Conservation (phyloP, 1,140 invertebrate genomes). For the Drosophila persimilis region DNA sequence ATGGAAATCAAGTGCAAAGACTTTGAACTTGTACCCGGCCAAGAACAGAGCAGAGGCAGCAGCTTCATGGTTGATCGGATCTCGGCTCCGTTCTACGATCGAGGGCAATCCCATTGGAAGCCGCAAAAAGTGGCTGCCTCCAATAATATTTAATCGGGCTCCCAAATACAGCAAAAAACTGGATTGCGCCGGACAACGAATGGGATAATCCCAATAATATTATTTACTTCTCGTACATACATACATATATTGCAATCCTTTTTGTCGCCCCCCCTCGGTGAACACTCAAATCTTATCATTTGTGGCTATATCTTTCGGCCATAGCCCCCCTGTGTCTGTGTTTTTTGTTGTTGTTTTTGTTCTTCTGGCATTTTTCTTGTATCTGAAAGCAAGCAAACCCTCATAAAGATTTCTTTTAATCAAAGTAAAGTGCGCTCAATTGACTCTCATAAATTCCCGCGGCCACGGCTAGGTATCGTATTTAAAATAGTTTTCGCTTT, state of each 20-base stretch:
- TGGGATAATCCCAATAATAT: neutral
- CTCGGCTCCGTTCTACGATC: constrained; percentile 3
- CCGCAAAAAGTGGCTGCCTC: constrained; percentile 25
- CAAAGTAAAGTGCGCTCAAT: constrained; percentile 72
- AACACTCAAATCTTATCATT: constrained; percentile 31
- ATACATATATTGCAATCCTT: neutral
- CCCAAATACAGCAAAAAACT: neutral
- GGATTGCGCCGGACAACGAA: neutral
- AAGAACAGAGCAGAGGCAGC: constrained; percentile 27
- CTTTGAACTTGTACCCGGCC: constrained; percentile 59
- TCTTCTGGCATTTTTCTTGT: constrained; percentile 28
- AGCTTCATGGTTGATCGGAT: constrained; percentile 53
- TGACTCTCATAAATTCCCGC: constrained; percentile 60
- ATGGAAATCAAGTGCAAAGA: constrained; percentile 40
- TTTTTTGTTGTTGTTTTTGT: constrained; percentile 3
- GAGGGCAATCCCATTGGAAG: constrained; percentile 25
- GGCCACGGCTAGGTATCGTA: constrained; percentile 31
- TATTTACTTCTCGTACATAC: neutral
- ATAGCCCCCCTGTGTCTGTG: constrained; percentile 5
- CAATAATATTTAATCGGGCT: neutral
- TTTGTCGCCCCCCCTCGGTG: neutral
- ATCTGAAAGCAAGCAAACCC: constrained; percentile 42
- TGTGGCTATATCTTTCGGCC: constrained; percentile 20
- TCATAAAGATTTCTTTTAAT: constrained; percentile 72
- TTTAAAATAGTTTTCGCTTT: constrained; percentile 48